phyloP scores from a whole-genome alignment of 2,888 invertebrate species.

The Chaetogeoica ovagalla region DNA sequence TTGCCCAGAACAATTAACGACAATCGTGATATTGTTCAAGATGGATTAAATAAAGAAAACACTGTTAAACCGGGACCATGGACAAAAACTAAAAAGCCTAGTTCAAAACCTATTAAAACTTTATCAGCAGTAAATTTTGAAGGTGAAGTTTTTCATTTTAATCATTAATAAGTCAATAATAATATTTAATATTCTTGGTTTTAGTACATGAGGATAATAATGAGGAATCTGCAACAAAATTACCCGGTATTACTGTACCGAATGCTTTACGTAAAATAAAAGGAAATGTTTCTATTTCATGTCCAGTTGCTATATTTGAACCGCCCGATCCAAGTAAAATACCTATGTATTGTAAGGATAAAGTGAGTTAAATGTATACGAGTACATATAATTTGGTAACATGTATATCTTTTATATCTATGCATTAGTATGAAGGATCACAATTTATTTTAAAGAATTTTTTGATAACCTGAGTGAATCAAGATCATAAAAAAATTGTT shows the following conservation, averaged over 20 bases:
- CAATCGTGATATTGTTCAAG: conserved; percentile 16
- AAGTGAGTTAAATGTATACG: conserved; percentile 59
- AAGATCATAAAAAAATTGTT: no score
- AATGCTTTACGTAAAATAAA: conserved; percentile 57
- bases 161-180: no score
- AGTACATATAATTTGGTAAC: background rate
- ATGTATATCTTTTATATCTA: no score
- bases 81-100: conserved; percentile 59
- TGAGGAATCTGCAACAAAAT: conserved; percentile 58
- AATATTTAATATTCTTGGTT: conserved; percentile 19
- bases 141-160: conserved; percentile 58
- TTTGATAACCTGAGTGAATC: no score
- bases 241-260: conserved; percentile 56
- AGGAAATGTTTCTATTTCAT: conserved; percentile 62
- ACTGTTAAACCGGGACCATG: conserved; percentile 72
- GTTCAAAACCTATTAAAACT: conserved; percentile 55
- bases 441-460: no score
- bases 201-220: conserved; percentile 69
- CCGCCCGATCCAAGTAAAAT: conserved; percentile 66
- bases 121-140: conserved; percentile 61
- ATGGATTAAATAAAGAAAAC: conserved; percentile 68
- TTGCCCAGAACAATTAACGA: background rate
- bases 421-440: no score
- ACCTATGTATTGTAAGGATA: conserved; percentile 71
- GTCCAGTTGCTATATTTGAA: conserved; percentile 67